phyloP scores from a whole-genome alignment of 2,888 invertebrate species.

The Mythimna impura region DNA sequence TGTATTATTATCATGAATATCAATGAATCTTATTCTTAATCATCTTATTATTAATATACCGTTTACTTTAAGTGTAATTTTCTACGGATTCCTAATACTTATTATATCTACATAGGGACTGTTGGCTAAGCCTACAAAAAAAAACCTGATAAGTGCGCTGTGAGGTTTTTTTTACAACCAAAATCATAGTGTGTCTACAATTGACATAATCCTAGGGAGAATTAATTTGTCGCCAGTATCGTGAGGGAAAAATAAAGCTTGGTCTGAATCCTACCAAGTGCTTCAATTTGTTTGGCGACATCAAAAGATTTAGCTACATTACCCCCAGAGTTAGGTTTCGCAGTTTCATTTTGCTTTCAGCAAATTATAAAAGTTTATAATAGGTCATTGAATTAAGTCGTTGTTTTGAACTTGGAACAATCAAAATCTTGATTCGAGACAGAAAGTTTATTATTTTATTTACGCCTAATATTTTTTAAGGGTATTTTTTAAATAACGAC shows the following conservation, averaged over 20 bases:
- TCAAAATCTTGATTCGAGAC: not conserved
- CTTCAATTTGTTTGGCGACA: slow-evolving; percentile 84
- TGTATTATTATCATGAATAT: no score
- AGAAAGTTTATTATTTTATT: not conserved
- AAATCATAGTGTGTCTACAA: slow-evolving; percentile 62
- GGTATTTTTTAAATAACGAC: no score
- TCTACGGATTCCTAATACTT: no score
- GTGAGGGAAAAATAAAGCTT: slow-evolving; percentile 82
- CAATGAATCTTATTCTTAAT: no score
- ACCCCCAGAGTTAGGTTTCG: slow-evolving; percentile 68
- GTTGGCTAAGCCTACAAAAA: no score
- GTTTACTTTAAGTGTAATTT: no score
- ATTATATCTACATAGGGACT: no score
- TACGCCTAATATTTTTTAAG: not conserved
- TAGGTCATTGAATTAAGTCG: slow-evolving; percentile 10
- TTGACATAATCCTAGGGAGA: slow-evolving; percentile 79
- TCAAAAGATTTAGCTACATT: slow-evolving; percentile 76
- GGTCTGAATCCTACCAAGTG: slow-evolving; percentile 82
- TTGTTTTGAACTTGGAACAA: slow-evolving; percentile 31
- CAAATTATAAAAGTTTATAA: slow-evolving; percentile 18
- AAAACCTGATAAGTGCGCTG: not conserved
- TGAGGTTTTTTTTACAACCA: slow-evolving; percentile 40
- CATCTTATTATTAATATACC: no score
- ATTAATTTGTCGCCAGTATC: slow-evolving; percentile 71
- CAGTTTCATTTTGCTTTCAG: slow-evolving; percentile 20